Evolutionary conservation across 2,113 vertebrate genomes (phyloP).

Genomic region (Haplotaxodon microlepis): DNA sequence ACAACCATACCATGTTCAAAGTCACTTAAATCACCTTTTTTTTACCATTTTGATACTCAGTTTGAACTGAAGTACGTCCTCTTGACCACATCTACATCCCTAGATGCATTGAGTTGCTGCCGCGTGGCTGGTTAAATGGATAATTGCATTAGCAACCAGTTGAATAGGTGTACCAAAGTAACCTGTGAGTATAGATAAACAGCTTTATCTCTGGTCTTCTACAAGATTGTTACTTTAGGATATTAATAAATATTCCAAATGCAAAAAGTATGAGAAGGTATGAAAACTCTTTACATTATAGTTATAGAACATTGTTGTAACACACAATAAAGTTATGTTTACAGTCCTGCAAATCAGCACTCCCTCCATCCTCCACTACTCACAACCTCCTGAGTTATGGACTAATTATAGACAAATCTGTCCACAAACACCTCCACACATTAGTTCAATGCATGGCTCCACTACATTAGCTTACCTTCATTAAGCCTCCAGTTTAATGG

Average conservation of each 20-base stretch:
- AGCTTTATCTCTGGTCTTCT: neutral
- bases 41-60: neutral
- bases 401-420: neutral
- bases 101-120: neutral
- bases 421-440: neutral
- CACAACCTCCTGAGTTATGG: neutral
- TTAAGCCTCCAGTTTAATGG: neutral
- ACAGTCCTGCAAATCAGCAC: neutral
- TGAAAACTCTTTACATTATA: neutral
- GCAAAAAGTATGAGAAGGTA: neutral
- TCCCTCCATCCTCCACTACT: neutral
- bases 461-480: neutral
- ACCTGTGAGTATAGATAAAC: neutral
- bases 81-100: neutral
- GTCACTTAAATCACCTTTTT: neutral
- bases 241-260: neutral
- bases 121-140: neutral
- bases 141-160: neutral
- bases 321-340: neutral
- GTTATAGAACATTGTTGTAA: neutral
- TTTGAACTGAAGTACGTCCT: neutral
- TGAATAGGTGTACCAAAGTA: neutral
- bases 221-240: neutral
- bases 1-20: neutral
- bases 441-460: neutral